phyloP scores from a whole-genome alignment of 2,888 invertebrate genomes.

The Anthoptus insignis region DNA sequence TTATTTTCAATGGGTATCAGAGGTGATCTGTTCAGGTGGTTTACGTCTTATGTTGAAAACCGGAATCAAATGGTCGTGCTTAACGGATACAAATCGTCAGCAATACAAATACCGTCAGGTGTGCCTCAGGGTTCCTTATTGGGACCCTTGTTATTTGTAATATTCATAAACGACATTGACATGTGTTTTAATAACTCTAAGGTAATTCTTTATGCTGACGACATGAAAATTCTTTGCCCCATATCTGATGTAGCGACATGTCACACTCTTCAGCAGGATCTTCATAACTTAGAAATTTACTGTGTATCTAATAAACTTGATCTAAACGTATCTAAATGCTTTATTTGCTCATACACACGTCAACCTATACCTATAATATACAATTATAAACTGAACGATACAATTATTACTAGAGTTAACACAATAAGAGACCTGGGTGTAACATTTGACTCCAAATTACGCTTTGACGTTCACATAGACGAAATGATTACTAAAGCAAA shows the following conservation, averaged over 20 bases:
- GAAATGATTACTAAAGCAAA: neutral
- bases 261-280: neutral
- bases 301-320: neutral
- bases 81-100: neutral
- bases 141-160: neutral
- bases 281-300: neutral
- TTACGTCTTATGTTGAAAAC: neutral
- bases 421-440: neutral
- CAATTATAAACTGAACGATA: neutral
- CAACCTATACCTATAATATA: neutral
- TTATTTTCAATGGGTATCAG: slow-evolving; percentile 29
- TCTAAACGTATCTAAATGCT: neutral
- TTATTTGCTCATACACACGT: neutral
- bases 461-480: neutral
- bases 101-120: neutral
- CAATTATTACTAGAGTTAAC: neutral
- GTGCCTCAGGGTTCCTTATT: neutral
- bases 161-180: neutral
- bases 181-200: neutral
- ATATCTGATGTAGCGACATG: neutral
- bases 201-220: neutral
- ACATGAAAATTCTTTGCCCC: neutral
- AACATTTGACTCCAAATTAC: neutral
- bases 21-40: slow-evolving; percentile 41
- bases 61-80: neutral